Conservation (phyloP, 2,888 invertebrate genomes). For the Lapara coniferarum region DNA sequence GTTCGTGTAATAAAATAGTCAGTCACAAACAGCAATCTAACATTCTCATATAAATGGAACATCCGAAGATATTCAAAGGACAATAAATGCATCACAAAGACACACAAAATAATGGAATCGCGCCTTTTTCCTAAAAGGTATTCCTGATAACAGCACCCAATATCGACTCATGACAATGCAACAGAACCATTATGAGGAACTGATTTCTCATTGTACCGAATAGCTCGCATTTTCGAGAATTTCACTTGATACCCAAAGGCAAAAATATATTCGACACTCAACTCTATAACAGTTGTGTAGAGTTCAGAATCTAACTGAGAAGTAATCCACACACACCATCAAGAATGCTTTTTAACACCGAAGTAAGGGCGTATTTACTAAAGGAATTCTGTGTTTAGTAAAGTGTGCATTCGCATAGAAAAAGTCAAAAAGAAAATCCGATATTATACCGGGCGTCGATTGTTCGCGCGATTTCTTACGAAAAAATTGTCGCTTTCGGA, state of each 20-base stretch:
- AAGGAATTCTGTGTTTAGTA: conserved; percentile 70
- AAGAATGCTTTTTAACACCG: conserved; percentile 24
- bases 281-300: conserved; percentile 7
- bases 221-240: conserved; percentile 23
- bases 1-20: background rate
- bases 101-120: conserved; percentile 38
- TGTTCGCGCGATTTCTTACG: conserved; percentile 63
- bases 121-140: conserved; percentile 64
- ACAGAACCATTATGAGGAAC: conserved; percentile 38
- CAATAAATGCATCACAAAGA: conserved; percentile 28
- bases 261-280: conserved; percentile 9
- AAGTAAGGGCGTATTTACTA: conserved; percentile 30
- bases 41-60: background rate
- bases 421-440: conserved; percentile 68
- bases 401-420: conserved; percentile 79
- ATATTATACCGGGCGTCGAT: conserved; percentile 63
- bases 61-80: background rate
- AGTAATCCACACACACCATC: background rate
- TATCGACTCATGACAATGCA: conserved; percentile 38
- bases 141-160: conserved; percentile 54
- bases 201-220: conserved; percentile 32
- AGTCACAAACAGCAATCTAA: conserved; percentile 5
- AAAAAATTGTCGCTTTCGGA: conserved; percentile 29
- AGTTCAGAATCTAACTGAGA: conserved; percentile 6
- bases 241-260: conserved; percentile 3